Conservation (phyloP, 1,140 invertebrate species). For the Dendrolimus punctatus region DNA sequence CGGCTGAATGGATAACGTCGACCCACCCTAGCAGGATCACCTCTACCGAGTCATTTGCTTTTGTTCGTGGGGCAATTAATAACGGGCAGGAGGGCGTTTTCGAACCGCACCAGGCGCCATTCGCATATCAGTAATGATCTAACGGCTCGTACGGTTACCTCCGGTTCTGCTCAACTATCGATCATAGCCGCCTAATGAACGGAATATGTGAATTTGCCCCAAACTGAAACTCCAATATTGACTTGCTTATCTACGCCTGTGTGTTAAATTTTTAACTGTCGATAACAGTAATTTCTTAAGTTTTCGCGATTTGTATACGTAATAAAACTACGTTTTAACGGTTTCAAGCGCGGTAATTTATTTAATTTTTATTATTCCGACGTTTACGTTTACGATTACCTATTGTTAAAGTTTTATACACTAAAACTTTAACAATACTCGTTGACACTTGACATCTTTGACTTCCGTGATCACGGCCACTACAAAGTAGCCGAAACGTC, state of each 20-base stretch:
- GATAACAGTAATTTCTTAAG: too few species aligned
- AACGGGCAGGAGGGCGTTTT: constrained; percentile 59
- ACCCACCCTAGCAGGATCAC: constrained; percentile 59
- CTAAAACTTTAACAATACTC: too few species aligned
- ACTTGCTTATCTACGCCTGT: not conserved
- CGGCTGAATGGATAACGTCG: constrained; percentile 63
- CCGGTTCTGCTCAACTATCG: constrained; percentile 33
- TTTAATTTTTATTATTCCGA: too few species aligned
- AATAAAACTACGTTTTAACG: too few species aligned
- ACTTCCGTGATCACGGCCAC: too few species aligned
- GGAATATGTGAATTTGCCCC: constrained; percentile 21
- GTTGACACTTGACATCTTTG: too few species aligned
- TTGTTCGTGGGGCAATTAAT: constrained; percentile 69
- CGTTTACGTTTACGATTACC: too few species aligned
- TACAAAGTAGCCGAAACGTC: too few species aligned
- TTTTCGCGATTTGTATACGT: too few species aligned
- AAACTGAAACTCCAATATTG: not conserved
- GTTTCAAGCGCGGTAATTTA: too few species aligned
- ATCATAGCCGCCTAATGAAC: constrained; percentile 42
- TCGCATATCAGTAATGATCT: constrained; percentile 56
- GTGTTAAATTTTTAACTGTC: too few species aligned
- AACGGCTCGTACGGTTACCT: constrained; percentile 27
- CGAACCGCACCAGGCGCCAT: constrained; percentile 46
- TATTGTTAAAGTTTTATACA: too few species aligned
- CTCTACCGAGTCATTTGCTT: constrained; percentile 68